Conservation (phyloP, 1,140 invertebrate genomes). For the Protaetia brevitarsis region DNA sequence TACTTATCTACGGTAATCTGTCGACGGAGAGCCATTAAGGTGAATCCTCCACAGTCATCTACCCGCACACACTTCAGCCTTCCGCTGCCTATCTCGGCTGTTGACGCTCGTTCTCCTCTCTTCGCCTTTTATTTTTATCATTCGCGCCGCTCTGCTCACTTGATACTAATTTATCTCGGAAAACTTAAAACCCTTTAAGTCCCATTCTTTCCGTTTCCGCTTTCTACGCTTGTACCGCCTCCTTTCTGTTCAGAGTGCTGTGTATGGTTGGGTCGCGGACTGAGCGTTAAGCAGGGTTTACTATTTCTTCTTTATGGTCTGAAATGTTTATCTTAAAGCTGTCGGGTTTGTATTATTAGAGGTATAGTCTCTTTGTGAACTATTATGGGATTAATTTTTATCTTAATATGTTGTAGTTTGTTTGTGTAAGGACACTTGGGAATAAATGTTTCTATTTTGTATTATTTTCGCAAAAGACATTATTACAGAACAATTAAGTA, state of each 20-base stretch:
- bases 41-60: not conserved
- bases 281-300: too few relatives aligned
- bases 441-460: too few relatives aligned
- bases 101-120: not conserved
- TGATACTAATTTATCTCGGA: conserved; percentile 16
- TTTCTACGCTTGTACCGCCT: not conserved
- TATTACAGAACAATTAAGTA: too few relatives aligned
- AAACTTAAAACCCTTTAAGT: conserved; percentile 14
- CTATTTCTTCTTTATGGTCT: too few relatives aligned
- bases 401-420: too few relatives aligned
- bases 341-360: too few relatives aligned
- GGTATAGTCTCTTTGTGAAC: too few relatives aligned
- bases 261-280: not conserved
- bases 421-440: too few relatives aligned
- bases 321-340: too few relatives aligned
- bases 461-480: too few relatives aligned
- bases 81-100: not conserved
- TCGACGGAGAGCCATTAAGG: conserved; percentile 3
- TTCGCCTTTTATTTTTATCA: conserved; percentile 3
- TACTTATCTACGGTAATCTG: conserved; percentile 7
- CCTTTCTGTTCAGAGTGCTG: not conserved
- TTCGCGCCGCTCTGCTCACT: not conserved
- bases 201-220: not conserved
- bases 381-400: too few relatives aligned
- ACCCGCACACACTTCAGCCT: not conserved